Percentiles rank a stretch among this genome's conserved stretches.
phyloP scores from a whole-genome alignment of 53 echinoderm and acorn worm species.

The Paracentrotus lividus region DNA sequence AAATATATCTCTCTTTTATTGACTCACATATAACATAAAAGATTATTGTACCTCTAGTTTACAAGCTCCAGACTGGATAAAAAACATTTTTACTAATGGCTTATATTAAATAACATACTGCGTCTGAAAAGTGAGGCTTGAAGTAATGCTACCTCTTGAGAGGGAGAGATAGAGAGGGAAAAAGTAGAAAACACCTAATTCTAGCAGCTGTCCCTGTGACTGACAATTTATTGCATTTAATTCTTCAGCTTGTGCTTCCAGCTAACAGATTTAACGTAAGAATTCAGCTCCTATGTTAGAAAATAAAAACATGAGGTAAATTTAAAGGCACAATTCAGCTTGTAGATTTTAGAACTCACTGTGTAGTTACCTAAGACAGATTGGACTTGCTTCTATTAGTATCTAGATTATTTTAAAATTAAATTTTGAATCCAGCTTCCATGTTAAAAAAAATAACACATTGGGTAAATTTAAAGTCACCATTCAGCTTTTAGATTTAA shows the following conservation, averaged over 20 bases:
- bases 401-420: too few species aligned
- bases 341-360: too few species aligned
- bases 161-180: not conserved
- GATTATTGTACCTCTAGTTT: not conserved
- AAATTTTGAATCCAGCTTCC: too few species aligned
- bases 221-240: slow-evolving; percentile 62
- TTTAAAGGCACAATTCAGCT: too few species aligned
- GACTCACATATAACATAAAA: too few species aligned
- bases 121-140: not conserved
- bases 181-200: slow-evolving; percentile 3
- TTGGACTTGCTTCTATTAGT: too few species aligned
- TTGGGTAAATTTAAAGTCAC: not conserved
- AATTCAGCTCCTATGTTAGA: not conserved
- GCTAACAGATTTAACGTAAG: not conserved
- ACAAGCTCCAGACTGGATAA: not conserved
- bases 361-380: too few species aligned
- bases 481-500: too few species aligned
- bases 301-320: not conserved
- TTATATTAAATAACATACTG: not conserved
- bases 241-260: slow-evolving; percentile 43
- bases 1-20: too few species aligned
- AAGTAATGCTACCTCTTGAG: not conserved
- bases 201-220: slow-evolving; percentile 28
- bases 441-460: not conserved
- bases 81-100: not conserved